These are phyloP conservation scores for Muraenolepis orangiensis DNA, from an alignment of 2,797 vertebrate species.

Conservation along the genomic window DNA sequence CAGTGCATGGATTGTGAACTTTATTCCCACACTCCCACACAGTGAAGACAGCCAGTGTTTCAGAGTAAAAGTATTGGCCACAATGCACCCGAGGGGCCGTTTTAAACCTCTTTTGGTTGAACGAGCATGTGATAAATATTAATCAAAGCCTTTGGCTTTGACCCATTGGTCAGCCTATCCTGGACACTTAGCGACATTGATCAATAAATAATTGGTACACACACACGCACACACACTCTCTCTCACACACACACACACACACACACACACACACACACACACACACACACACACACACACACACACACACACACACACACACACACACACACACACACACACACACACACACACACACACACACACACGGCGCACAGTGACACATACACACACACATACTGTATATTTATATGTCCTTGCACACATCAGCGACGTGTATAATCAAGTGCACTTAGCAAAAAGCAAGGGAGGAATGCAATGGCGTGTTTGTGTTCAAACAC, in stretches of 20 bases:
- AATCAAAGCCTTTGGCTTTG: neutral
- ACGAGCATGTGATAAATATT: neutral
- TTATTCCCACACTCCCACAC: neutral
- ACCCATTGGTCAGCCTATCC: neutral
- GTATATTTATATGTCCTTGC: neutral
- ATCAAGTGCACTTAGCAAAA: neutral
- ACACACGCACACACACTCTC: too few species aligned
- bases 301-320: too few species aligned
- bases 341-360: too few species aligned
- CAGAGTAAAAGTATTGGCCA: neutral
- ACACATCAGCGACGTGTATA: neutral
- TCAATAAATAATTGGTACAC: constrained; percentile 3
- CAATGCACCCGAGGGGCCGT: neutral
- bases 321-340: too few species aligned
- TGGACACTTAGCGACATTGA: neutral
- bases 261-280: too few species aligned
- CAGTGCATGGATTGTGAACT: neutral
- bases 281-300: too few species aligned
- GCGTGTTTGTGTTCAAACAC: too few species aligned
- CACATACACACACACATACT: too few species aligned
- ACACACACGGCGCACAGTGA: too few species aligned
- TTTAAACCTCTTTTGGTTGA: neutral
- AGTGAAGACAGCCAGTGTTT: neutral
- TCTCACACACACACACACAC: too few species aligned
- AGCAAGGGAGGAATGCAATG: neutral